phyloP scores from a whole-genome alignment of 1,140 invertebrate species.

The Triops longicaudatus region DNA sequence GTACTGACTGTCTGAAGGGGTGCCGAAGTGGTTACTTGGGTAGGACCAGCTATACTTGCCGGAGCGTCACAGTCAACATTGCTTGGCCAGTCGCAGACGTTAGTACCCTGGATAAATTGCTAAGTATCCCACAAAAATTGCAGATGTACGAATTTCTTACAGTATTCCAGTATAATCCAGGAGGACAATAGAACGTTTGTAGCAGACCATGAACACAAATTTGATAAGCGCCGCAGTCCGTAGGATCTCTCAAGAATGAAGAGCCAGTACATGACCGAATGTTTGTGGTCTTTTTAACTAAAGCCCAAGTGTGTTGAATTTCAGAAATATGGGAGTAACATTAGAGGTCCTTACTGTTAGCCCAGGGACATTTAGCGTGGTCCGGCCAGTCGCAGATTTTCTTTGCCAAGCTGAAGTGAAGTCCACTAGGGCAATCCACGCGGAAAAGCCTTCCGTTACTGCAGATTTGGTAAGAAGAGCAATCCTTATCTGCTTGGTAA shows the following conservation, averaged over 20 bases:
- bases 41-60: neutral
- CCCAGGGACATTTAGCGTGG: conserved; percentile 50
- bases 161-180: conserved; percentile 20
- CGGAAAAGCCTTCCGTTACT: conserved; percentile 64
- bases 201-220: conserved; percentile 23
- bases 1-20: conserved; percentile 37
- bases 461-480: conserved; percentile 63
- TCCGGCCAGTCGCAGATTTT: conserved; percentile 64
- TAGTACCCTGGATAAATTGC: neutral
- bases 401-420: conserved; percentile 65
- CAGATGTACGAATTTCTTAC: neutral
- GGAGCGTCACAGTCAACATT: conserved; percentile 14
- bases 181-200: neutral
- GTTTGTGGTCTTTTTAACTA: neutral
- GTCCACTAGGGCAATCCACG: conserved; percentile 59
- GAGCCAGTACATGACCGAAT: neutral
- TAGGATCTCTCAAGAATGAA: neutral
- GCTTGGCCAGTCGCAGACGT: conserved; percentile 23
- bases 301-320: neutral
- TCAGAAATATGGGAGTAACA: neutral
- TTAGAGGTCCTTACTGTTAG: neutral
- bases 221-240: conserved; percentile 23
- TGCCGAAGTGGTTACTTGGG: conserved; percentile 35
- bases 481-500: conserved; percentile 54
- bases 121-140: neutral